These are phyloP conservation scores for Microchirus variegatus DNA, from an alignment of 2,797 vertebrate species.

Conservation along the genomic window DNA sequence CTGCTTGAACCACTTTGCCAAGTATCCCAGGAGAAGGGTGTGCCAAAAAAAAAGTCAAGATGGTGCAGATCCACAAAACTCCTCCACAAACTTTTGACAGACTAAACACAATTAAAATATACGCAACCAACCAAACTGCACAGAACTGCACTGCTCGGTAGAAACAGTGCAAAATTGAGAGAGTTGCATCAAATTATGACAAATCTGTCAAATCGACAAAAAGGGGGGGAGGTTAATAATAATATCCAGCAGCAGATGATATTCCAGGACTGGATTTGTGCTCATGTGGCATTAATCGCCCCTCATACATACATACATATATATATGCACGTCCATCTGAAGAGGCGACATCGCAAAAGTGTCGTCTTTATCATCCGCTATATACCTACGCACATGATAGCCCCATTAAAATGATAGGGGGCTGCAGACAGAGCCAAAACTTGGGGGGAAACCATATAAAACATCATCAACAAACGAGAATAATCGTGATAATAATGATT, in stretches of 20 bases:
- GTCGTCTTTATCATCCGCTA: slow-evolving; percentile 24
- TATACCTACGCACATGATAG: slow-evolving; percentile 43
- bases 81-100: no score
- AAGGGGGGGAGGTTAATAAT: no score
- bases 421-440: slow-evolving; percentile 25
- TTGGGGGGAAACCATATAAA: background rate
- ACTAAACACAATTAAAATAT: no score
- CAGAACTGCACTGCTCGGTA: no score
- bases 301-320: slow-evolving; percentile 58
- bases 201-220: background rate
- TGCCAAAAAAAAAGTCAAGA: no score
- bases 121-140: no score
- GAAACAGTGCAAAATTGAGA: no score
- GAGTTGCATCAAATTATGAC: no score
- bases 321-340: slow-evolving; percentile 27
- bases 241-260: no score
- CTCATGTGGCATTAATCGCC: slow-evolving; percentile 40
- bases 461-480: background rate
- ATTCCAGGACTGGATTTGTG: slow-evolving; percentile 1
- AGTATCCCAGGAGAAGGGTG: no score
- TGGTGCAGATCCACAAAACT: no score
- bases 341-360: slow-evolving; percentile 43
- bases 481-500: background rate
- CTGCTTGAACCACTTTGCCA: no score
- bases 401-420: slow-evolving; percentile 1